Evolutionary conservation across 2,888 invertebrate genomes (phyloP).

Genomic region (Lysandra bellargus): DNA sequence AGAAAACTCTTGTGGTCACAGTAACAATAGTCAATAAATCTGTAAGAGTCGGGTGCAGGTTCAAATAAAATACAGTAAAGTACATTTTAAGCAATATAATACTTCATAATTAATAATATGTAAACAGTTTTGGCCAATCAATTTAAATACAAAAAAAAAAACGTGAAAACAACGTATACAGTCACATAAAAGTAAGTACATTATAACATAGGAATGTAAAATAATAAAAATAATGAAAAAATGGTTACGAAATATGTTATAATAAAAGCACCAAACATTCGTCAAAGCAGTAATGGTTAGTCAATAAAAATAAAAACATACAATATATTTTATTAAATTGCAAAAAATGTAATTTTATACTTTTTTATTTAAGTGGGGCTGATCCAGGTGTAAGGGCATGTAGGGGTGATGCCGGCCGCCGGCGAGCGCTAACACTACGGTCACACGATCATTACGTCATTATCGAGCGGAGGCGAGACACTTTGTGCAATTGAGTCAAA

Average conservation of each 20-base stretch:
- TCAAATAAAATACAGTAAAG: background rate
- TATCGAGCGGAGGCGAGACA: background rate
- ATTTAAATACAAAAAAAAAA: background rate
- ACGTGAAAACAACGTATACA: background rate
- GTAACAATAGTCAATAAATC: background rate
- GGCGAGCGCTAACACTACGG: background rate
- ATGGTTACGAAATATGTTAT: background rate
- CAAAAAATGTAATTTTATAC: constrained; percentile 22
- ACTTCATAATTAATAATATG: background rate
- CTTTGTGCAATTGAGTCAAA: constrained; percentile 12
- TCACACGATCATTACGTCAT: background rate
- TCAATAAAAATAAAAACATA: background rate
- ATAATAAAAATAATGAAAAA: background rate
- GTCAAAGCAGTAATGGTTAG: background rate
- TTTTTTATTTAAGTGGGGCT: constrained; percentile 1
- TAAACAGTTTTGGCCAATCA: background rate
- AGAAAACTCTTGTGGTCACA: no score
- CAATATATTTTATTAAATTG: constrained; percentile 13
- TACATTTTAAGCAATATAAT: constrained; percentile 31
- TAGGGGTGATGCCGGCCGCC: background rate
- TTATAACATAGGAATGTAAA: background rate
- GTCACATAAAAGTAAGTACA: background rate
- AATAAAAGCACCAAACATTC: background rate
- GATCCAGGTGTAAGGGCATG: background rate
- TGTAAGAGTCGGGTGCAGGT: background rate